A percentile compares a stretch with the other conserved stretches of the same genome.
phyloP scores from a whole-genome alignment of 2,113 vertebrate genomes.

The Barbus barbus region DNA sequence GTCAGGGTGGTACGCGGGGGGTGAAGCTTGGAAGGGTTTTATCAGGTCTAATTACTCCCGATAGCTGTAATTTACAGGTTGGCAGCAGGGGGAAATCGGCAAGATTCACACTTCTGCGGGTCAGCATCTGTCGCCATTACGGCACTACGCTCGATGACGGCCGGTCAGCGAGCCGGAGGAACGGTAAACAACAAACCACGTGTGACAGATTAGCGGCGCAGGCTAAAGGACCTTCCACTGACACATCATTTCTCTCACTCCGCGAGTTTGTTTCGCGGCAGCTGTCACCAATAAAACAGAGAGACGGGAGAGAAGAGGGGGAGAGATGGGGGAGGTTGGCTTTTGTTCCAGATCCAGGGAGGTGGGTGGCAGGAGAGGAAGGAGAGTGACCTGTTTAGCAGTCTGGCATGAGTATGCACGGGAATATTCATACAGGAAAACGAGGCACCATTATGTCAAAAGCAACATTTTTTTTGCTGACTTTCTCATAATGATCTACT shows the following conservation, averaged over 20 bases:
- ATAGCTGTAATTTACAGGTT: conserved; percentile 99
- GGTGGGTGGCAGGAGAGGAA: conserved; percentile 63
- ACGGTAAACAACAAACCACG: conserved; percentile 80
- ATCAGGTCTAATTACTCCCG: conserved; percentile 98
- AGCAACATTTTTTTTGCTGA: conserved; percentile 66
- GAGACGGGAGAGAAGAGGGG: conserved; percentile 66
- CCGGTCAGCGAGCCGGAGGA: conserved; percentile 73
- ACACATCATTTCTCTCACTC: conserved; percentile 84
- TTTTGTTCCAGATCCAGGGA: conserved; percentile 75
- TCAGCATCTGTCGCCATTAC: conserved; percentile 98
- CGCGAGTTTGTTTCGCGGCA: conserved; percentile 78
- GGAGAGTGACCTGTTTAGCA: conserved; percentile 77
- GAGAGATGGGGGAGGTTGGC: conserved; percentile 55
- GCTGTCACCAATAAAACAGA: conserved; percentile 83
- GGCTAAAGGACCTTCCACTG: conserved; percentile 84
- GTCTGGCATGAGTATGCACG: conserved; percentile 70
- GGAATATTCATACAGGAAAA: conserved; percentile 69
- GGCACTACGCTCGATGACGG: conserved; percentile 78
- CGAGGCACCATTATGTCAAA: conserved; percentile 73
- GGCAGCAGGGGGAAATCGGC: conserved; percentile 87
- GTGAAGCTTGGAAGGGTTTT: conserved; percentile 83
- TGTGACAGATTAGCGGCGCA: conserved; percentile 81
- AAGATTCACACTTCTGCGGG: conserved; percentile 94
- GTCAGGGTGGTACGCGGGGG: conserved; percentile 46
- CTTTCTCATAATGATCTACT: conserved; percentile 69